Evolutionary conservation across 2,113 vertebrate species (phyloP).

Genomic region (Prunella himalayana): DNA sequence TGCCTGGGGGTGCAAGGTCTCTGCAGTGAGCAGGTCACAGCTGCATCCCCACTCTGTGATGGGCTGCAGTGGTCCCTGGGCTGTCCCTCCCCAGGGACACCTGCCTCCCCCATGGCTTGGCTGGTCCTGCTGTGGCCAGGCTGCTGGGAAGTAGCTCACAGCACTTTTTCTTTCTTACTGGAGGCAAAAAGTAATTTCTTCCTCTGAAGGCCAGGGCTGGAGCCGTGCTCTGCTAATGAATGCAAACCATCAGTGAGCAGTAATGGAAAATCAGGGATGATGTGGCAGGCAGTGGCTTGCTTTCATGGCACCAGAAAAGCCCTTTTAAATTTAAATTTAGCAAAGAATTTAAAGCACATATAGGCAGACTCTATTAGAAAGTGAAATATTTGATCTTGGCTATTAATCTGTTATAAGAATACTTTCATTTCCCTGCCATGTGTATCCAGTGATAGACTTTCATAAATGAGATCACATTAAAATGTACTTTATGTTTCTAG

Average conservation of each 20-base stretch:
- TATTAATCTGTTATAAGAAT: conserved; percentile 48
- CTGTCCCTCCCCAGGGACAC: not conserved
- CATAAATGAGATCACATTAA: conserved; percentile 40
- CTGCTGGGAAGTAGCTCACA: not conserved
- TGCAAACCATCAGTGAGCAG: not conserved
- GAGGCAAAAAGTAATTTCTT: not conserved
- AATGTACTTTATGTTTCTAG: conserved; percentile 30
- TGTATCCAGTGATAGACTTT: conserved; percentile 31
- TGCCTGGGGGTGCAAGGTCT: not conserved
- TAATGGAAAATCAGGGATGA: not conserved
- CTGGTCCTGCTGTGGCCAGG: accelerated
- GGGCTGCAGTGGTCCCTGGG: not conserved
- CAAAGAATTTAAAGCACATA: conserved; percentile 35
- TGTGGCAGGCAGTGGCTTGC: conserved; percentile 4
- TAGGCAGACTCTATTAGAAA: conserved; percentile 20
- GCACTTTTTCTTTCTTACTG: not conserved
- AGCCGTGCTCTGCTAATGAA: not conserved
- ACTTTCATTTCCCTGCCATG: conserved; percentile 38
- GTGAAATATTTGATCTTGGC: conserved; percentile 56
- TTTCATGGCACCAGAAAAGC: not conserved
- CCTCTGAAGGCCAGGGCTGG: not conserved
- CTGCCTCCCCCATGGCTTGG: not conserved
- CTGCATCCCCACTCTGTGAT: not conserved
- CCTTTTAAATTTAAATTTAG: conserved; percentile 6
- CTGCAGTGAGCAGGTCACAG: not conserved